A percentile compares a stretch with the other conserved stretches of the same genome.
These are phyloP conservation scores for Denticeps clupeoides DNA, from an alignment of 2,797 vertebrate species.

Conservation along the genomic window DNA sequence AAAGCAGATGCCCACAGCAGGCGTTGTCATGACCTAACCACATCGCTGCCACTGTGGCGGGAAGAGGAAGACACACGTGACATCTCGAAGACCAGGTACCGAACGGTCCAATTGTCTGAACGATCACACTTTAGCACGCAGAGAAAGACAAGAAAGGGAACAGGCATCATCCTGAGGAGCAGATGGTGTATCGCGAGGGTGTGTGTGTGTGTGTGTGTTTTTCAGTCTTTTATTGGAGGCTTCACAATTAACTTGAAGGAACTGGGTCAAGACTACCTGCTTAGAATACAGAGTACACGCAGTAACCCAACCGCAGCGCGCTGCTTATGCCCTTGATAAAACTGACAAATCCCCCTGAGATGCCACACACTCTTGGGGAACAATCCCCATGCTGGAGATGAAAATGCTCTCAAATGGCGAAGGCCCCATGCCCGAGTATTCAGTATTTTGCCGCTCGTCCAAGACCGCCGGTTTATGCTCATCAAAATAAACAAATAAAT, in stretches of 20 bases:
- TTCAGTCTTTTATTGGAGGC: slow-evolving; percentile 15
- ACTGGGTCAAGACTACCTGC: slow-evolving; percentile 13
- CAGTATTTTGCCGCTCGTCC: no score
- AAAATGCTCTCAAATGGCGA: no score
- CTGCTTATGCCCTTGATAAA: not conserved
- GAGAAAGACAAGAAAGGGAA: slow-evolving; percentile 32
- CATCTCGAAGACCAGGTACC: slow-evolving; percentile 41
- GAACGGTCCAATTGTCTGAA: slow-evolving; percentile 43
- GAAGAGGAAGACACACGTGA: slow-evolving; percentile 19
- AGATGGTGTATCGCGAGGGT: slow-evolving; percentile 27
- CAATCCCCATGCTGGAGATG: no score
- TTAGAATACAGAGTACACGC: slow-evolving; percentile 1
- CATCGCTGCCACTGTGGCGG: slow-evolving; percentile 16
- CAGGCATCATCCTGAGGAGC: slow-evolving; percentile 31
- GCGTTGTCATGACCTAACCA: slow-evolving; percentile 14
- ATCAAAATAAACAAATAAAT: not conserved
- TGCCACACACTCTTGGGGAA: no score
- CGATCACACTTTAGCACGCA: slow-evolving; percentile 38
- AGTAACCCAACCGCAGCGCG: not conserved
- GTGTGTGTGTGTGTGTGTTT: slow-evolving; percentile 32
- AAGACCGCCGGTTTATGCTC: no score
- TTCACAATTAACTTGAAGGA: slow-evolving; percentile 4
- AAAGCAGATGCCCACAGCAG: slow-evolving; percentile 18
- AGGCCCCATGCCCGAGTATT: no score
- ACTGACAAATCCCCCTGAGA: no score